phyloP scores from a whole-genome alignment of 2,797 vertebrate genomes.

The Enteromius thamalakanensis region DNA sequence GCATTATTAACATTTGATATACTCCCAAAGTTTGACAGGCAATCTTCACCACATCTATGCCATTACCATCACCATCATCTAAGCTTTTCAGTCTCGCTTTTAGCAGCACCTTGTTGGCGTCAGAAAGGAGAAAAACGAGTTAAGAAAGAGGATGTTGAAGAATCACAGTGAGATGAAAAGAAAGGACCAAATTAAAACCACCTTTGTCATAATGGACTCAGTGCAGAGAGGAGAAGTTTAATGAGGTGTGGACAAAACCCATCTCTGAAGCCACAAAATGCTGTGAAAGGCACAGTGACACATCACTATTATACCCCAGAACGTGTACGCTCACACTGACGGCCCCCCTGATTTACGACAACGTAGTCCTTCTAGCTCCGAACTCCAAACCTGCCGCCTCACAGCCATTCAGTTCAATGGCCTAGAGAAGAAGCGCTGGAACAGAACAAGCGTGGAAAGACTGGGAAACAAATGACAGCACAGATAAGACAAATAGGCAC shows the following conservation, averaged over 20 bases:
- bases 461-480: slow-evolving; percentile 15
- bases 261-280: slow-evolving; percentile 74
- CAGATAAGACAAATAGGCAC: slow-evolving; percentile 46
- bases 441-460: slow-evolving; percentile 29
- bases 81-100: neutral
- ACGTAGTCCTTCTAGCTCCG: slow-evolving; percentile 64
- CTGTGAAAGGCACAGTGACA: slow-evolving; percentile 72
- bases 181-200: slow-evolving; percentile 80
- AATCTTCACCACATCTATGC: neutral
- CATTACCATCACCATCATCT: neutral
- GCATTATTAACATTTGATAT: neutral
- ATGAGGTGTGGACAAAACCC: slow-evolving; percentile 80
- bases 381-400: slow-evolving; percentile 63
- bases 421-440: slow-evolving; percentile 27
- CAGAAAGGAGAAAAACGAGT: slow-evolving; percentile 10
- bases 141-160: slow-evolving; percentile 9
- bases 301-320: slow-evolving; percentile 76
- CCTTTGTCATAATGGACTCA: slow-evolving; percentile 74
- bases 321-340: slow-evolving; percentile 72
- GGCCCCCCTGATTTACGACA: slow-evolving; percentile 76
- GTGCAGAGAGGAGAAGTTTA: slow-evolving; percentile 70
- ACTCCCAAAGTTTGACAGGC: neutral
- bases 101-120: slow-evolving; percentile 13
- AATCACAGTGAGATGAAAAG: slow-evolving; percentile 56
- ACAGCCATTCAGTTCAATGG: slow-evolving; percentile 39